A percentile compares a stretch with the other conserved stretches of the same genome.
phyloP scores from a whole-genome alignment of 92 coral and sea anemone species.

The Zoanthus sociatus region DNA sequence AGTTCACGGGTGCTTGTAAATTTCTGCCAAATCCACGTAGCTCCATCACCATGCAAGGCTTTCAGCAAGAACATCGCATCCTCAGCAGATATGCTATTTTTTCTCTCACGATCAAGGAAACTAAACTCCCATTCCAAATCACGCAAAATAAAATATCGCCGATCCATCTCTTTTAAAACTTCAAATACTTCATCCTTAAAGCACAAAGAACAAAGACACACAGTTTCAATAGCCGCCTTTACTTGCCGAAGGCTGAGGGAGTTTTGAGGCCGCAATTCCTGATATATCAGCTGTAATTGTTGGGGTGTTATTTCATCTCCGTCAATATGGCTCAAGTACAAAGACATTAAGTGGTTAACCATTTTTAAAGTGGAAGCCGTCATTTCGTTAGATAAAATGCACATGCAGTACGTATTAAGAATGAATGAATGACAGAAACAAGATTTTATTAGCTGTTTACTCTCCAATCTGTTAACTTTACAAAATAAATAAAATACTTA shows the following conservation, averaged over 20 bases:
- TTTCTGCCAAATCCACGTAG: constrained; percentile 41
- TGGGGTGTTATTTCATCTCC: constrained; percentile 30
- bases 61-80: constrained; percentile 61
- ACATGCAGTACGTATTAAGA: neutral
- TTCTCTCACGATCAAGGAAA: constrained; percentile 58
- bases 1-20: constrained; percentile 48
- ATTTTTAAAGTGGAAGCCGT: neutral
- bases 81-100: constrained; percentile 58
- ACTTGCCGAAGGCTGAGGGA: constrained; percentile 62
- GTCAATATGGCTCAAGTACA: constrained; percentile 25
- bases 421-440: neutral
- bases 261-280: constrained; percentile 63
- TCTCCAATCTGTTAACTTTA: neutral
- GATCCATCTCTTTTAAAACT: constrained; percentile 69
- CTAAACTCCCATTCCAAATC: constrained; percentile 70
- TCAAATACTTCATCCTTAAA: constrained; percentile 59
- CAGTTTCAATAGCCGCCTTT: constrained; percentile 57
- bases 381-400: constrained; percentile 1
- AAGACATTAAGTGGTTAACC: neutral
- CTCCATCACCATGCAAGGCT: constrained; percentile 62
- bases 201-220: constrained; percentile 65
- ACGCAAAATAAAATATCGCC: constrained; percentile 68
- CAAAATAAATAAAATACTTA: no score
- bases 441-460: neutral
- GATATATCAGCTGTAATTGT: constrained; percentile 57